phyloP scores from a whole-genome alignment of 2,888 invertebrate species.

The Branchellion lobata region DNA sequence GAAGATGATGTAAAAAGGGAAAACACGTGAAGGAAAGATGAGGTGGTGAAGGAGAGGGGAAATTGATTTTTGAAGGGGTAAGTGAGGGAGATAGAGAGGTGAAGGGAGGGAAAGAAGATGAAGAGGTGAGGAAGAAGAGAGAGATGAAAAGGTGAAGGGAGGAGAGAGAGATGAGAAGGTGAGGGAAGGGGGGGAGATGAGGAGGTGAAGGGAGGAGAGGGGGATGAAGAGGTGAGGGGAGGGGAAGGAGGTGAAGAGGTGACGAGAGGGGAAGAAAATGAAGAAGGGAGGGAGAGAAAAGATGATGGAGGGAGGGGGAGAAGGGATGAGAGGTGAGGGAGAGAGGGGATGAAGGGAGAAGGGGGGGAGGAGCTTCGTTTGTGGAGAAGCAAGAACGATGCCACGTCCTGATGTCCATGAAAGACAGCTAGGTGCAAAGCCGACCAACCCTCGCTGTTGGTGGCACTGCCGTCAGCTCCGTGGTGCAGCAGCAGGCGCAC shows the following conservation, averaged over 20 bases:
- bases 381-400: conserved; percentile 49
- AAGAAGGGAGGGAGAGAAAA: conserved; percentile 12
- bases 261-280: not conserved
- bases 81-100: conserved; percentile 17
- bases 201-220: too few relatives aligned
- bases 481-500: conserved; percentile 62
- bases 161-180: conserved; percentile 24
- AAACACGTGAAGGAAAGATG: not conserved
- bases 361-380: conserved; percentile 44
- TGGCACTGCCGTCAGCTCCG: conserved; percentile 62
- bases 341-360: conserved; percentile 50
- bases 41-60: conserved; percentile 22
- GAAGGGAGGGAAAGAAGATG: too few relatives aligned
- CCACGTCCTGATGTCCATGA: conserved; percentile 57
- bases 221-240: conserved; percentile 10
- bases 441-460: conserved; percentile 63
- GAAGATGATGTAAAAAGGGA: too few relatives aligned
- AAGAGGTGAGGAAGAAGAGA: not conserved
- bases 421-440: conserved; percentile 62
- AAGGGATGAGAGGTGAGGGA: conserved; percentile 41
- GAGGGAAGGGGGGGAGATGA: conserved; percentile 16
- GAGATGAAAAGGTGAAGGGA: not conserved
- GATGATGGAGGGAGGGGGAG: conserved; percentile 51
- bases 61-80: too few relatives aligned
- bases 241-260: not conserved